These are phyloP conservation scores for Daboia siamensis DNA, from an alignment of 2,113 vertebrate genomes.

Conservation along the genomic window DNA sequence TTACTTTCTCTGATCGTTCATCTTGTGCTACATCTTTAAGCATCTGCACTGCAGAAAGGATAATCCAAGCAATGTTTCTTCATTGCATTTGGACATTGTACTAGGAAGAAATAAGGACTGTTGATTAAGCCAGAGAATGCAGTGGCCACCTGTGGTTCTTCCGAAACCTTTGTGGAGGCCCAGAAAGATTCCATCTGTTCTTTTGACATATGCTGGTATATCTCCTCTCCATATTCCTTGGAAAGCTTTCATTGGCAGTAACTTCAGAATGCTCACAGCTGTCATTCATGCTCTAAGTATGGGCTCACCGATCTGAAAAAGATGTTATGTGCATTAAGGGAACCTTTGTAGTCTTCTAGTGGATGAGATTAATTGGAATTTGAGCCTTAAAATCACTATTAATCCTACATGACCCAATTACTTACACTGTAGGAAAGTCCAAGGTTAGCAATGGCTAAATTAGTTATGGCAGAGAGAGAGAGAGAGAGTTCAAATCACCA, in stretches of 20 bases:
- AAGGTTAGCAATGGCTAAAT: background rate
- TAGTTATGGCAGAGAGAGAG: background rate
- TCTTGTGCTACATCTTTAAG: background rate
- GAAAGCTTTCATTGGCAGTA: background rate
- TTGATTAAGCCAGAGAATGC: background rate
- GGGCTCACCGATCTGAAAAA: background rate
- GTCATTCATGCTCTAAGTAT: slow-evolving; percentile 12
- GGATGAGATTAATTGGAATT: slow-evolving; percentile 1
- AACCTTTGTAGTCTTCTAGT: background rate
- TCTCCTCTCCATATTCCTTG: background rate
- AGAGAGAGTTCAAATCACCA: background rate
- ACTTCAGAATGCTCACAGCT: slow-evolving; percentile 13
- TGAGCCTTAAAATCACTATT: slow-evolving; percentile 7
- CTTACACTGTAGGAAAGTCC: background rate
- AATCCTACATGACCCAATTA: background rate
- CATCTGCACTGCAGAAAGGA: background rate
- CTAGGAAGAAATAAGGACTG: background rate
- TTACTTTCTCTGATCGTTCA: background rate
- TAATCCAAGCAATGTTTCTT: background rate
- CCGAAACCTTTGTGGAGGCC: background rate
- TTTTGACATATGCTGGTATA: background rate
- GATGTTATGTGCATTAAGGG: background rate
- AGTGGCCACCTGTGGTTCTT: slow-evolving; percentile 4
- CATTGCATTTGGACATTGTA: background rate
- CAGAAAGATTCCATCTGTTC: slow-evolving; percentile 3